Evolutionary conservation across 2,113 vertebrate species (phyloP).

Genomic region (Cebidichthys violaceus): DNA sequence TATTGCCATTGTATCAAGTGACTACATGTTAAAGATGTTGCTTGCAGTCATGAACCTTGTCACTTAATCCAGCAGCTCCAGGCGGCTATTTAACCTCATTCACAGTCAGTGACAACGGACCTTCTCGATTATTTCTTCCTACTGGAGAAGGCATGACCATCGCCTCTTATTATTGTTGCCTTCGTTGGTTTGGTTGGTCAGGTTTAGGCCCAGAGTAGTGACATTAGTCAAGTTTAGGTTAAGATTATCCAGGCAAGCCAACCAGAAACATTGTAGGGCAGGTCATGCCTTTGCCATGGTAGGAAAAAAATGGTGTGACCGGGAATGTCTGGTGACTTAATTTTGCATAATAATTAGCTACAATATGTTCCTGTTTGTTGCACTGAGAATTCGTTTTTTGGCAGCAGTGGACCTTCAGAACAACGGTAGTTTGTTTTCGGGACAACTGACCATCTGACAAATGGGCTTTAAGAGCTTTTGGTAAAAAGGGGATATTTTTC

Average conservation of each 20-base stretch:
- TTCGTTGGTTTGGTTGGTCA: no score
- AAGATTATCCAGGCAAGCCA: neutral
- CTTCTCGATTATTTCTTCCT: neutral
- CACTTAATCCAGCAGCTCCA: neutral
- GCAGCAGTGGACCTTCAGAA: no score
- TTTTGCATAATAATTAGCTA: neutral
- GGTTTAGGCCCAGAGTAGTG: no score
- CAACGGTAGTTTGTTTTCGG: no score
- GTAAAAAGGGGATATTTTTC: neutral
- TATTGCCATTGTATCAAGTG: neutral
- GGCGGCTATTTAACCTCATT: conserved; percentile 7
- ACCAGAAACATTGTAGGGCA: neutral
- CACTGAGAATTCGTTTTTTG: neutral
- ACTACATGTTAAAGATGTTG: neutral
- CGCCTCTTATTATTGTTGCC: no score
- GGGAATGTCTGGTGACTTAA: no score
- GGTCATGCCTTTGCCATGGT: neutral
- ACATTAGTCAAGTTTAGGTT: no score
- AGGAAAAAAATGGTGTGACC: neutral
- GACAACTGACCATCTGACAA: no score
- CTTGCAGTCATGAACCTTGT: neutral
- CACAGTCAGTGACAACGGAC: neutral
- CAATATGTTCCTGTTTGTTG: neutral
- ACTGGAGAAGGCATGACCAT: no score
- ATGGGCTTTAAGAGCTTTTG: no score